Percentiles rank a stretch among this genome's conserved stretches.
phyloP scores from a whole-genome alignment of 2,113 vertebrate species.

The Nyctereutes procyonoides region DNA sequence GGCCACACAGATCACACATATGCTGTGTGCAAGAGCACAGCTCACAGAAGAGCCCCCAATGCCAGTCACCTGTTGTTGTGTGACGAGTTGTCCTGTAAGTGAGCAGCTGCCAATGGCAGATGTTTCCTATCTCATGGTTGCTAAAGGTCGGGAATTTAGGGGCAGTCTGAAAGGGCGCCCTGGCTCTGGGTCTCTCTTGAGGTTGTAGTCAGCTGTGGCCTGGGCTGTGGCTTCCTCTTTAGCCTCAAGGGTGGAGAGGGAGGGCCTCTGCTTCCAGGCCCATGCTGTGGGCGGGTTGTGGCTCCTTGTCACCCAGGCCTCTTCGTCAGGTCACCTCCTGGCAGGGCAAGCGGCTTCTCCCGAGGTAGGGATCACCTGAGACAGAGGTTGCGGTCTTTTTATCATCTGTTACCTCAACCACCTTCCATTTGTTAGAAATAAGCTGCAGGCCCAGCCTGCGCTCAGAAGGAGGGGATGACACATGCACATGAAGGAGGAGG shows the following conservation, averaged over 20 bases:
- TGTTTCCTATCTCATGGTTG: fast-evolving
- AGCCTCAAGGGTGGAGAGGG: neutral
- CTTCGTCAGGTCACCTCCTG: neutral
- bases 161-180: too few species aligned
- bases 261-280: neutral
- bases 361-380: neutral
- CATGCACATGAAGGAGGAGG: neutral
- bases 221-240: neutral
- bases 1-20: neutral
- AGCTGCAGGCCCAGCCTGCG: neutral
- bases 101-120: neutral
- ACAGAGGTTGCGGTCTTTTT: neutral
- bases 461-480: neutral
- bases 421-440: neutral
- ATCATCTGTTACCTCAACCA: neutral
- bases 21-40: neutral
- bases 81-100: neutral
- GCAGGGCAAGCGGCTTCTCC: neutral
- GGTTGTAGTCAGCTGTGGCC: neutral
- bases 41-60: neutral
- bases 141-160: neutral
- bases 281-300: neutral
- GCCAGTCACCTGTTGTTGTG: too few species aligned
- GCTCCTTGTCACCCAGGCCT: fast-evolving
- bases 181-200: neutral